phyloP scores from a whole-genome alignment of 2,113 vertebrate species.

The Platycercus adscitus region DNA sequence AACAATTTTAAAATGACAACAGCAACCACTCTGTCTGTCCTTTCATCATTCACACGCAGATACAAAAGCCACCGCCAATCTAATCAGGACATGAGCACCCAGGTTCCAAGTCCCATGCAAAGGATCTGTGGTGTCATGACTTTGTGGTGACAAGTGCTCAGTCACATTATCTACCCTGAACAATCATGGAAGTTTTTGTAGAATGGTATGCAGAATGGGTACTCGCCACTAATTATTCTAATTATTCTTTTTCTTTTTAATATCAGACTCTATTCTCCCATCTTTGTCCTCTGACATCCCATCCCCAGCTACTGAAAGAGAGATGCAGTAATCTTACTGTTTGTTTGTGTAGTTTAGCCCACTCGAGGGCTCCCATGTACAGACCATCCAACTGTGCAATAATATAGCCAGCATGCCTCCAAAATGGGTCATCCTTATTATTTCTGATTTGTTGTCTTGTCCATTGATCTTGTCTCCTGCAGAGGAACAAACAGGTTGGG shows the following conservation, averaged over 20 bases:
- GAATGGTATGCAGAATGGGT: not conserved
- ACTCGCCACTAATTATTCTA: not conserved
- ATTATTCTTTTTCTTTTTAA: not conserved
- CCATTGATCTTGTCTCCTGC: conserved; percentile 87
- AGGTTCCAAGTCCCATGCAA: not conserved
- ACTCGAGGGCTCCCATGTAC: conserved; percentile 81
- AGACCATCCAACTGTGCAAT: conserved; percentile 88
- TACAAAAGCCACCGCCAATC: not conserved
- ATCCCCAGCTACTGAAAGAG: conserved; percentile 8
- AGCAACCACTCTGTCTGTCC: not conserved
- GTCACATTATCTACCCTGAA: not conserved
- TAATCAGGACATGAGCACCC: not conserved
- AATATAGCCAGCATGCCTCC: conserved; percentile 86
- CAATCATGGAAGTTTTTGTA: not conserved
- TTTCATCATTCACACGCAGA: not conserved
- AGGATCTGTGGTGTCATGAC: not conserved
- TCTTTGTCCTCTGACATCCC: not conserved
- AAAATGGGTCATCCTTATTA: conserved; percentile 81
- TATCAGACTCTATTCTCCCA: not conserved
- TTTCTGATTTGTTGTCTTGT: conserved; percentile 81
- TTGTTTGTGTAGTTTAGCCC: conserved; percentile 76
- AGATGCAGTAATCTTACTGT: conserved; percentile 73
- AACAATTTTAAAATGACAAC: not conserved
- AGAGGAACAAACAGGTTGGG: conserved; percentile 57
- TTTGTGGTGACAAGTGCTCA: not conserved